Evolutionary conservation across 2,888 invertebrate genomes (phyloP).

Genomic region (Pandemis heparana): DNA sequence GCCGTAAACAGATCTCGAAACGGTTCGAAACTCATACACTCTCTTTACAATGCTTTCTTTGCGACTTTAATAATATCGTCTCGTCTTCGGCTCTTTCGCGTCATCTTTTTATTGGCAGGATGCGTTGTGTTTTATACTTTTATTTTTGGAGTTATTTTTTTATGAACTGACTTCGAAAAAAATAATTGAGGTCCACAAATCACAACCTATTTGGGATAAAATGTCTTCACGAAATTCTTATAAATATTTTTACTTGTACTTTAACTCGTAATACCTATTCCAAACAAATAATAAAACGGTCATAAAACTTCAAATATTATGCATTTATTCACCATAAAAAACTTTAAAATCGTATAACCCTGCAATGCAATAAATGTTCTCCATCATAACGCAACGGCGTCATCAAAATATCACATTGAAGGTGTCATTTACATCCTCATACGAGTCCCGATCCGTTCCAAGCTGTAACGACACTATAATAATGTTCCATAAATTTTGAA

Average conservation of each 20-base stretch:
- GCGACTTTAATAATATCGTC: not conserved
- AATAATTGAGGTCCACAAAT: too few species aligned
- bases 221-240: too few species aligned
- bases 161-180: not conserved
- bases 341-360: not conserved
- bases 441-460: slow-evolving; percentile 47
- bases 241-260: not conserved
- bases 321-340: not conserved
- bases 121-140: not conserved
- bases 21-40: slow-evolving; percentile 2
- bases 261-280: not conserved
- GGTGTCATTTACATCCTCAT: slow-evolving; percentile 28
- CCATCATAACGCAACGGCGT: slow-evolving; percentile 20
- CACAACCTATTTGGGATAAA: too few species aligned
- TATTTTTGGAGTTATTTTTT: not conserved
- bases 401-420: slow-evolving; percentile 30
- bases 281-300: not conserved
- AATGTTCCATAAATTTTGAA: slow-evolving; percentile 66
- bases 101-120: not conserved
- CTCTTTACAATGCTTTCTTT: slow-evolving; percentile 5
- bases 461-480: slow-evolving; percentile 62
- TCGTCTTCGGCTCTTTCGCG: too few species aligned
- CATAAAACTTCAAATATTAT: not conserved
- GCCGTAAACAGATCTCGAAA: slow-evolving; percentile 37
- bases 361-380: not conserved